Base-by-base conservation (phyloP, 2,113 vertebrate genomes). In the Bambusicola thoracicus region DNA sequence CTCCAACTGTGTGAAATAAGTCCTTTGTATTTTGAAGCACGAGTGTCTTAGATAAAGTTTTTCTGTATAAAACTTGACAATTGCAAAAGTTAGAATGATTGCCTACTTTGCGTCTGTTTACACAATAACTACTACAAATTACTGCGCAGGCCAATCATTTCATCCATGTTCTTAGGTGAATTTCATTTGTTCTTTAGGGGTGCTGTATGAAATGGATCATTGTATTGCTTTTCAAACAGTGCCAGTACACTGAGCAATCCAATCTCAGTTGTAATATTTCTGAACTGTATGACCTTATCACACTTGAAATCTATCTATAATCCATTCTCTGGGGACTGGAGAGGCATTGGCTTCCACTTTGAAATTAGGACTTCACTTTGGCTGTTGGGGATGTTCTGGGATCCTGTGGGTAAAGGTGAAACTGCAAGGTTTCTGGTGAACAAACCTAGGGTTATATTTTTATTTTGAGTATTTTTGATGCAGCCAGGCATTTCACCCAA, bases 101-200 rank as follows among this genome's bases (percentile, higher is more conserved):
- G 40, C 66, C 40, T 84, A 8, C 25, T 70, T 70, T 51, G 25
- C 8, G 4, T 51, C 46, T 38, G 25, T 70, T 48, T 38, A 24
- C 8, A 6, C 29, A 40, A 7, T 24, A 65, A 20, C 13, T 43
- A 70, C 22, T 6, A 18, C 1, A 1, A 56, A 48, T 72, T 62
- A 67, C 51, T 56, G 6, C 20, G 3, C 65, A 49, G 63, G 34
- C 11, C 70, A 81, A 72, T 85, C 0, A 61, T 80, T 87, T 70
- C 8, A 43, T 16, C 34, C 4, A 6, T 67, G 0, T 59, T 76
- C 41, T 40, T 55, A 5, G 6, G 22, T 0, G 2, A 56, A n/a
- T n/a, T n/a, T n/a, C n/a, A n/a, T n/a, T n/a, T n/a, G n/a, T n/a
- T n/a, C n/a, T 81, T 56, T 21, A 62, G n/a, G 32, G 29, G 8